phyloP scores from a whole-genome alignment of 1,140 invertebrate species.

The Periplaneta americana region DNA sequence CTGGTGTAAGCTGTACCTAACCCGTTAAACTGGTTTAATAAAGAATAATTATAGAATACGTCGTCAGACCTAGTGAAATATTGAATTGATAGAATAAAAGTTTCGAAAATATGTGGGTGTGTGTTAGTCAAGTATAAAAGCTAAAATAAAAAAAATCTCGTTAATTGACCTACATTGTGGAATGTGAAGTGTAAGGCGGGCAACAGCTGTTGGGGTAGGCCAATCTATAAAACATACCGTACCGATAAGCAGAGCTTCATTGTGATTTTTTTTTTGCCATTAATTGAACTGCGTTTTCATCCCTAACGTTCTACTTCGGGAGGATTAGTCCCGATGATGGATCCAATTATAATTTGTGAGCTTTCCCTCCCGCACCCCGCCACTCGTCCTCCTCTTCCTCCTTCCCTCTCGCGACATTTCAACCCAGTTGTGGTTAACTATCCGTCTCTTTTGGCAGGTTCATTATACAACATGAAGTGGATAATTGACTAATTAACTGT shows the following conservation, averaged over 20 bases:
- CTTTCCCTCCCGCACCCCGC: not conserved
- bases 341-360: conserved; percentile 11
- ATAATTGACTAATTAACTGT: conserved; percentile 19
- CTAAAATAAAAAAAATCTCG: too few relatives aligned
- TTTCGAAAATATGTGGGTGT: too few relatives aligned
- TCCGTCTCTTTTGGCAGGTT: conserved; percentile 20
- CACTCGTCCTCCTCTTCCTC: not conserved
- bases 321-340: not conserved
- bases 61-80: too few relatives aligned
- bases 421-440: conserved; percentile 15
- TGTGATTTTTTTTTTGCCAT: not conserved
- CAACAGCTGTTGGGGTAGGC: too few relatives aligned
- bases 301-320: not conserved
- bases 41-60: too few relatives aligned
- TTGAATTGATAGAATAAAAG: too few relatives aligned
- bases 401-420: not conserved
- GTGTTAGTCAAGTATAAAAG: too few relatives aligned
- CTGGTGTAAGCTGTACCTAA: too few relatives aligned
- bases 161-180: too few relatives aligned
- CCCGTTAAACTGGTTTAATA: too few relatives aligned
- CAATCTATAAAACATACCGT: not conserved
- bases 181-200: too few relatives aligned
- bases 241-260: not conserved
- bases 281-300: not conserved
- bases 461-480: conserved; percentile 18